A percentile compares a stretch with the other conserved stretches of the same genome.
phyloP scores from a whole-genome alignment of 2,797 vertebrate genomes.

The Tapera naevia region DNA sequence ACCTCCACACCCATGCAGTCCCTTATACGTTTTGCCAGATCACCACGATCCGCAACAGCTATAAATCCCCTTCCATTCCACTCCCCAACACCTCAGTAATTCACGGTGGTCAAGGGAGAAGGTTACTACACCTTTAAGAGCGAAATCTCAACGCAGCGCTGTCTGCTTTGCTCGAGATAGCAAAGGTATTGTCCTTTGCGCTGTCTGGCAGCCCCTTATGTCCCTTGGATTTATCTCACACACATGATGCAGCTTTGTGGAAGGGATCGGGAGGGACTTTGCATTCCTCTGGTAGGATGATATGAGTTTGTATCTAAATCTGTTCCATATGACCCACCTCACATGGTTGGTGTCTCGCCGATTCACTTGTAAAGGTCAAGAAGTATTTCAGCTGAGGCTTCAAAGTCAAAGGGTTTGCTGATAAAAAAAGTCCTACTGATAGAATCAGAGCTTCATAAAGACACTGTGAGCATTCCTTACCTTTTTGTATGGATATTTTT shows the following conservation, averaged over 20 bases:
- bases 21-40: background rate
- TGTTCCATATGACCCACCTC: slow-evolving; percentile 94
- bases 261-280: slow-evolving; percentile 73
- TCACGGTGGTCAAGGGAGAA: background rate
- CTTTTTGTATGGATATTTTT: background rate
- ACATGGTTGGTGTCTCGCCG: slow-evolving; percentile 83
- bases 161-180: slow-evolving; percentile 30
- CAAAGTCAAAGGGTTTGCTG: slow-evolving; percentile 58
- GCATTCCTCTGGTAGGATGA: slow-evolving; percentile 82
- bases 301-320: slow-evolving; percentile 87
- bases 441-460: slow-evolving; percentile 71
- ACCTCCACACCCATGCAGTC: background rate
- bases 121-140: slow-evolving; percentile 24
- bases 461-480: background rate
- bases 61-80: background rate
- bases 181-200: slow-evolving; percentile 48
- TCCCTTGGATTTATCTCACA: slow-evolving; percentile 73
- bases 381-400: slow-evolving; percentile 40
- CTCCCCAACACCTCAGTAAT: background rate
- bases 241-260: slow-evolving; percentile 80
- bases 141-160: background rate
- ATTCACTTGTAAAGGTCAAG: slow-evolving; percentile 62
- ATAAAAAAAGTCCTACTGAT: slow-evolving; percentile 50
- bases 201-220: slow-evolving; percentile 57
- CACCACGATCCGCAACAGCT: background rate